Base-by-base conservation (phyloP, 2,888 invertebrate species). In the Pseudococcus viburni region DNA sequence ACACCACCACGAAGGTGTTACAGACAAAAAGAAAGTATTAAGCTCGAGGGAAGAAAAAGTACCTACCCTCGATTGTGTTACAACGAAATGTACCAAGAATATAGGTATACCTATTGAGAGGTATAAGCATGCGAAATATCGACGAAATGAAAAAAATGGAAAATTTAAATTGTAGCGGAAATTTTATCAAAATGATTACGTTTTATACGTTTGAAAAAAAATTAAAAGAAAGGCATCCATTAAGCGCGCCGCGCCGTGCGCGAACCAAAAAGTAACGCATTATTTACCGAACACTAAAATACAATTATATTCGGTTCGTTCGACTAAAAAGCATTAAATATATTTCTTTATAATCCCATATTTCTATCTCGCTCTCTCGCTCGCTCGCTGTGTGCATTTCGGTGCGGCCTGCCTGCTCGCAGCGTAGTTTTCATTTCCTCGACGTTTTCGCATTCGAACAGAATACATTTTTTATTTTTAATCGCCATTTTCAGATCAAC, bases 401-500 rank as follows among this genome's bases (percentile, higher is more conserved):
- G n/a, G 6, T 0, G 7, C 7, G n/a, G 59, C 15, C 7, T 12
- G 59, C 6, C 0, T 19, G 12, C 64, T 19, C 68, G 33, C 7
- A 1, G 19, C 33, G 19, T 17, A 83, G 80, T 83, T 80, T 80
- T 46, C 80, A 83, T 83, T 83, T 83, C 80, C 80, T 83, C 80
- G 80, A 83, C 46, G 17, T 83, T 83, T 83, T 73, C 39, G 33
- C 42, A 85, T 26, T 59, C 26, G 39, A 33, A 33, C 64, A 42
- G 64, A 85, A 85, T 85, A 59, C 59, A 85, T 85, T 85, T 85
- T 85, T 85, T 59, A 55, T 85, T 85, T 85, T 85, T 85, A 85
- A 85, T 85, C 85, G 85, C 55, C 64, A 39, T 85, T 85, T 59
- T 85, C 80, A 83, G 80, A 83, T 83, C 80, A 83, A 83, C 80